phyloP scores from a whole-genome alignment of 2,113 vertebrate species.

The Melanotaenia duboulayi region DNA sequence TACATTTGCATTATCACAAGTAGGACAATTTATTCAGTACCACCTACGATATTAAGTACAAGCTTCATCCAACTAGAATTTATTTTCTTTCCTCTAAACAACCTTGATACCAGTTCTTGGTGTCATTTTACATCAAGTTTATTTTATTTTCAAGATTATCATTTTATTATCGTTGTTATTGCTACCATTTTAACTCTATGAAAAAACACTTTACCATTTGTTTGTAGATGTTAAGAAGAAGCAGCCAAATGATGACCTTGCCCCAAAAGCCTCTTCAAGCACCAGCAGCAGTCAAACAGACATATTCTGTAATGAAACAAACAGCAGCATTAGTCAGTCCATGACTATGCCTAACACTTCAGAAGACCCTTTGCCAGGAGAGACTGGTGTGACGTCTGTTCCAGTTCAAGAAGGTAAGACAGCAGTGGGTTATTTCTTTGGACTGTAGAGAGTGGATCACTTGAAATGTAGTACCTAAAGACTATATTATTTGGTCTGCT shows the following conservation, averaged over 20 bases:
- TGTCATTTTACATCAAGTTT: too few relatives aligned
- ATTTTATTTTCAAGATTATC: too few relatives aligned
- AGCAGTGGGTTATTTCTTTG: not conserved
- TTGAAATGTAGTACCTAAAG: conserved; percentile 6
- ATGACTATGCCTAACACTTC: conserved; percentile 87
- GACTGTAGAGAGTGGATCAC: not conserved
- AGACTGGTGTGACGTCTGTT: conserved; percentile 89
- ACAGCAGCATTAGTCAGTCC: conserved; percentile 91
- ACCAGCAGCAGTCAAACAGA: conserved; percentile 94
- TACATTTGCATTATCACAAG: too few relatives aligned
- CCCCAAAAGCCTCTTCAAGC: conserved; percentile 91
- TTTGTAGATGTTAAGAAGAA: conserved; percentile 94
- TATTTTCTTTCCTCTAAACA: too few relatives aligned
- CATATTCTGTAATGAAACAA: conserved; percentile 92
- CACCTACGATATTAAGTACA: too few relatives aligned
- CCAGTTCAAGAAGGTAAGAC: conserved; percentile 91
- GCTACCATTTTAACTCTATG: too few relatives aligned
- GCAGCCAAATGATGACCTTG: conserved; percentile 91
- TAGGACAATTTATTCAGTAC: too few relatives aligned
- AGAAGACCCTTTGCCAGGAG: conserved; percentile 88
- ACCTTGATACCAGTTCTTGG: too few relatives aligned
- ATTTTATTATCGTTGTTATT: too few relatives aligned
- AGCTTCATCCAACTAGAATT: too few relatives aligned
- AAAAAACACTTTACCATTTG: not conserved
- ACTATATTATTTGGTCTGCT: not conserved